phyloP scores from a whole-genome alignment of 2,888 invertebrate species.

The Drosophila formosana region DNA sequence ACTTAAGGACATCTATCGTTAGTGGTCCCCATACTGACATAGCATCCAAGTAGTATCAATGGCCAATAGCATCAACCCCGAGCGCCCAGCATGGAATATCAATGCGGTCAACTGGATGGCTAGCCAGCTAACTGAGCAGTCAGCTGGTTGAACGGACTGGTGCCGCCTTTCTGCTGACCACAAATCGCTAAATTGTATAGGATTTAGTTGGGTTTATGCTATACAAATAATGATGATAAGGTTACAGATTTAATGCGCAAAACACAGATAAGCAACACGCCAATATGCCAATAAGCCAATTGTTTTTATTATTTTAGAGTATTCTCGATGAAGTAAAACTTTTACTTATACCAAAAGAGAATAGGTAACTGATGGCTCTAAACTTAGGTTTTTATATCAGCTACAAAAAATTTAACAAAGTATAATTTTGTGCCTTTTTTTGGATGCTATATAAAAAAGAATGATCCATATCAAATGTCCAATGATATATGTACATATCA shows the following conservation, averaged over 20 bases:
- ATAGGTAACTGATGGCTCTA: too few species aligned
- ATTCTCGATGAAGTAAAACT: constrained; percentile 26
- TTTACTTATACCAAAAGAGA: too few species aligned
- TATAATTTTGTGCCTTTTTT: too few species aligned
- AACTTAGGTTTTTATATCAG: too few species aligned
- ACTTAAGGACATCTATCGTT: constrained; percentile 79
- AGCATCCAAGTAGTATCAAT: constrained; percentile 63
- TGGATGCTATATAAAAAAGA: too few species aligned
- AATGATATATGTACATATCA: too few species aligned
- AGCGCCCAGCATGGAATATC: constrained; percentile 74
- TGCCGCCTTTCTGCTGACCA: constrained; percentile 53
- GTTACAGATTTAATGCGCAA: constrained; percentile 66
- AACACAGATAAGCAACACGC: constrained; percentile 67
- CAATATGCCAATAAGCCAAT: too few species aligned
- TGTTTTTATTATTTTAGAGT: constrained; percentile 25
- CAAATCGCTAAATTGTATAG: constrained; percentile 71
- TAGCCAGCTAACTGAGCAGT: constrained; percentile 37
- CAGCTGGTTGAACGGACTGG: constrained; percentile 28
- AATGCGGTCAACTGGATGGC: constrained; percentile 74
- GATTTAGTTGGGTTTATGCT: constrained; percentile 48
- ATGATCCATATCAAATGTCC: too few species aligned
- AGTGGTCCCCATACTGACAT: constrained; percentile 48
- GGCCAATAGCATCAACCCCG: constrained; percentile 74
- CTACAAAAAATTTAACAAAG: too few species aligned
- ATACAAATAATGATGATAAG: constrained; percentile 72